Evolutionary conservation across 2,113 vertebrate genomes (phyloP), one percentile per base, ranked within the genome.

Genomic region (Callionymus lyra): DNA sequence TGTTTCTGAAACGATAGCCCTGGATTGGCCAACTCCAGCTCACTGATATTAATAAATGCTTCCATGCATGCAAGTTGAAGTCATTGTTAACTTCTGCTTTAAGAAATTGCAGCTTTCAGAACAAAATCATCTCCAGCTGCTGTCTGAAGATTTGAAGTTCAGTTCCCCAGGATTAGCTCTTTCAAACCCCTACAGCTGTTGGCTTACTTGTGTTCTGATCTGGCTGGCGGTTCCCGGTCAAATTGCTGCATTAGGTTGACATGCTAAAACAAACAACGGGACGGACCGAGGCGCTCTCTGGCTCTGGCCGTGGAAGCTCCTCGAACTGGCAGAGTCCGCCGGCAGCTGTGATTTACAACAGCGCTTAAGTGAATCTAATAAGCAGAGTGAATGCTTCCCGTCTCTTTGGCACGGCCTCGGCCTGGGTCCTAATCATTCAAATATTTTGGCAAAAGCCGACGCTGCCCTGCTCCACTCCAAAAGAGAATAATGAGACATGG

Each of bases 401-500:
- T 85, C 77, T 86, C 82, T 88, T 86, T 90, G 91, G 91, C 90
- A 88, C 84, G 82, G 85, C 82, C 68, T 68, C 84, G 84, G 79
- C 79, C 75, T 72, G 81, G 64, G 68, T 85, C 84, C 88, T 93
- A 94, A 94, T 94, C 91, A 94, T 88, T 92, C 90, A 91, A 89
- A 93, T 89, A 87, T 91, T 93, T 93, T 94, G 91, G 92, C 92
- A 91, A 75, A 74, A 85, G 85, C 72, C 27, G 84, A 63, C 49
- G 65, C n/a, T n/a, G n/a, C 65, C 63, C 62, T 14, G 64, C 65
- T 80, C 72, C 72, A 69, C 88, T 89, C 87, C 86, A 82, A 71
- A 69, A 76, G 64, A 74, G 75, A 78, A 79, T 74, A 80, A 79
- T 77, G 77, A 82, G 68, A 83, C 76, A 89, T 82, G 84, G 88